Percentiles rank a stretch among this genome's conserved stretches.
Evolutionary conservation across 2,888 invertebrate genomes (phyloP).

Genomic region (Pollenia amentaria): DNA sequence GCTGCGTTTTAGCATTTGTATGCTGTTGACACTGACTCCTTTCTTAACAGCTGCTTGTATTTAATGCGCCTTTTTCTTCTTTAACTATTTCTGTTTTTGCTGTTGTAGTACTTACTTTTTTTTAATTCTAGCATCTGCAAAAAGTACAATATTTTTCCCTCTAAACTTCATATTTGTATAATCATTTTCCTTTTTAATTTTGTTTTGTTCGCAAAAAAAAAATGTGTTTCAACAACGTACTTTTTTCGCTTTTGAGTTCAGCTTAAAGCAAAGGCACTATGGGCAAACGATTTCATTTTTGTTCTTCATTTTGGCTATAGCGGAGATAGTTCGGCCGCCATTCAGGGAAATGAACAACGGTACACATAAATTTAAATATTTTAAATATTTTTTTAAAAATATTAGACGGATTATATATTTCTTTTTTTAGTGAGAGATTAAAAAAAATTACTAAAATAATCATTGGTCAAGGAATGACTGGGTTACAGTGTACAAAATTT

Average conservation of each 20-base stretch:
- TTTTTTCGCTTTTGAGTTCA: conserved; percentile 63
- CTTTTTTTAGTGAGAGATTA: no score
- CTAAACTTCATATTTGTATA: conserved; percentile 33
- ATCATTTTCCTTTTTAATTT: conserved; percentile 22
- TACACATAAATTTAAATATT: no score
- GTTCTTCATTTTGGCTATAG: no score
- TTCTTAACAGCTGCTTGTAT: conserved; percentile 71
- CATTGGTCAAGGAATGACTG: no score
- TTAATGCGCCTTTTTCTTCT: conserved; percentile 40
- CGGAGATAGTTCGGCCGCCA: no score
- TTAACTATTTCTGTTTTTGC: conserved; percentile 8
- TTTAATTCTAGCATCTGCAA: conserved; percentile 67
- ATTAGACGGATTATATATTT: no score
- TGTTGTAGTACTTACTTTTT: conserved; percentile 24
- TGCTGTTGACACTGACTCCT: conserved; percentile 72
- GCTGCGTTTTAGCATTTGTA: conserved; percentile 57
- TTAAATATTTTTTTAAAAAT: no score
- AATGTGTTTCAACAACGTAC: conserved; percentile 52
- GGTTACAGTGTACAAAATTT: no score
- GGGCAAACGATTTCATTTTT: neutral
- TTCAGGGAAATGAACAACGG: no score
- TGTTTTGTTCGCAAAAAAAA: neutral
- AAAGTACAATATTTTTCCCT: conserved; percentile 55
- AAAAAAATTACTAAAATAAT: no score
- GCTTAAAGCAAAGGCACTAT: conserved; percentile 52